Evolutionary conservation across 2,113 vertebrate species (phyloP).

Genomic region (Syngnathus floridae): DNA sequence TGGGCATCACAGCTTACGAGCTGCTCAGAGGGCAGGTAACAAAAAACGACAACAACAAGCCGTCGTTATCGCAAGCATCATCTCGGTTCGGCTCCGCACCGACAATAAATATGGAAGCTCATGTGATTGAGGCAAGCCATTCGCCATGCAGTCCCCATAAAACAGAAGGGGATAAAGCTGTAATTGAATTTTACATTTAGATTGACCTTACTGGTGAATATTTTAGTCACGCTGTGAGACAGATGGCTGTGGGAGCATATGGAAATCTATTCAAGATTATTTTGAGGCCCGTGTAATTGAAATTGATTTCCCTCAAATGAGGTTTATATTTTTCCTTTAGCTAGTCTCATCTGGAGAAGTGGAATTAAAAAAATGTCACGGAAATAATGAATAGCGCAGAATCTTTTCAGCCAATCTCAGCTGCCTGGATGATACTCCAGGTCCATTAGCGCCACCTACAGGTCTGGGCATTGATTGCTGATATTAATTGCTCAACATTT

Average conservation of each 20-base stretch:
- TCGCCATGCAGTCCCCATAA: not conserved
- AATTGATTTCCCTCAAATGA: conserved; percentile 31
- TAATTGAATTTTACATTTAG: conserved; percentile 35
- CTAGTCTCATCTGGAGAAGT: conserved; percentile 31
- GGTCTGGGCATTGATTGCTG: no score
- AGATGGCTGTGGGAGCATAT: conserved; percentile 15
- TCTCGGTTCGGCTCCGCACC: not conserved
- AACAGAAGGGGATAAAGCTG: conserved; percentile 14
- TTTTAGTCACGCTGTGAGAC: conserved; percentile 30
- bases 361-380: conserved; percentile 32
- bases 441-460: not conserved
- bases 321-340: conserved; percentile 22
- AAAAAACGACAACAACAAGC: not conserved
- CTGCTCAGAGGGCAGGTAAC: conserved; percentile 86
- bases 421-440: not conserved
- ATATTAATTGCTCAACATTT: not conserved
- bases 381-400: conserved; percentile 25
- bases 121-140: conserved; percentile 5
- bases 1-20: conserved; percentile 89
- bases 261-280: conserved; percentile 20
- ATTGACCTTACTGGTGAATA: conserved; percentile 16
- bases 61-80: not conserved
- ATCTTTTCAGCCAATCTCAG: conserved; percentile 3
- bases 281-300: conserved; percentile 32
- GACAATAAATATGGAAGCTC: conserved; percentile 21